These are phyloP conservation scores for Threskiornis aethiopicus DNA, from an alignment of 2,797 vertebrate species.

Conservation along the genomic window DNA sequence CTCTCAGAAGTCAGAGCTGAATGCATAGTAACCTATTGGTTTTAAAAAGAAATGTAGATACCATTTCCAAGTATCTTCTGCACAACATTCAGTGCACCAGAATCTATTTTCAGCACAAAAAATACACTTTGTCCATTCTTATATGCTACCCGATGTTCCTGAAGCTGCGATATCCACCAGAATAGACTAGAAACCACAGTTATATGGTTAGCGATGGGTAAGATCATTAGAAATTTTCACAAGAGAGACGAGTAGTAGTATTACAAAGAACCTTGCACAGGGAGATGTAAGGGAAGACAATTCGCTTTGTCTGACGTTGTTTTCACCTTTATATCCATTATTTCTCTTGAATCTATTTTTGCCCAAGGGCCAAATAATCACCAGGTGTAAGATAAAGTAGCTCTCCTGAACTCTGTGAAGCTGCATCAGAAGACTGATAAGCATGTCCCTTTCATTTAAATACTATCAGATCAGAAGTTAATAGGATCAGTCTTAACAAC, in stretches of 20 bases:
- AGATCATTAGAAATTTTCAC: background rate
- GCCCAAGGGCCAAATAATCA: background rate
- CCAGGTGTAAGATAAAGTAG: background rate
- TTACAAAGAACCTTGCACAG: background rate
- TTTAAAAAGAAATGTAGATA: background rate
- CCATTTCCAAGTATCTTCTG: background rate
- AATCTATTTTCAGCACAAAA: background rate
- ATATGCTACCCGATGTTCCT: background rate
- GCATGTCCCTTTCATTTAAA: background rate
- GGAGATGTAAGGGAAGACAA: background rate
- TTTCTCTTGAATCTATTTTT: background rate
- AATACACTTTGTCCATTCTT: background rate
- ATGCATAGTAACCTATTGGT: accelerated
- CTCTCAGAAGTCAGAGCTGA: background rate
- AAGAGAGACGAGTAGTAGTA: background rate
- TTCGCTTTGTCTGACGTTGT: background rate
- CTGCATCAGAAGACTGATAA: background rate
- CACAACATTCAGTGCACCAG: background rate
- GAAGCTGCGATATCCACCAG: background rate
- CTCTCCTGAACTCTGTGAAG: background rate
- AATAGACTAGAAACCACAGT: background rate
- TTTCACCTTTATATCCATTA: background rate
- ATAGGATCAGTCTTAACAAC: background rate
- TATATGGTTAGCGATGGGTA: background rate
- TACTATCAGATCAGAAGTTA: background rate